Evolutionary conservation across 2,888 invertebrate species (phyloP).

Genomic region (Dasypogon diadema): DNA sequence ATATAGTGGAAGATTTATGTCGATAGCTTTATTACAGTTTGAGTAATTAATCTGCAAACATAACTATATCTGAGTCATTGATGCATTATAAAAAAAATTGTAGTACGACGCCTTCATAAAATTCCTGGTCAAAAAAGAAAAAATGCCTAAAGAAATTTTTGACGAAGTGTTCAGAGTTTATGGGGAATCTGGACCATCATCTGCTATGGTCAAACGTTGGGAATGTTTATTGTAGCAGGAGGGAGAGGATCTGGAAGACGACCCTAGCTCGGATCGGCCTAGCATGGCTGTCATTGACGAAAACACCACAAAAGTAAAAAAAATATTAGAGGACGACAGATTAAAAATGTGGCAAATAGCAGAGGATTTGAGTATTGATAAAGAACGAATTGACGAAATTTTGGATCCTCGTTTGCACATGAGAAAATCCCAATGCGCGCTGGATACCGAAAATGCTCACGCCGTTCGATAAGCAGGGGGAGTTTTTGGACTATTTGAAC

Average conservation of each 20-base stretch:
- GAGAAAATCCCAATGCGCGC: background rate
- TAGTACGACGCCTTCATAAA: background rate
- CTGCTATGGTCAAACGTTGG: background rate
- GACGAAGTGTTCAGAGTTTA: background rate
- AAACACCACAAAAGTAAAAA: background rate
- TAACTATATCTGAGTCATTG: background rate
- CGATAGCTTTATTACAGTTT: too few species aligned
- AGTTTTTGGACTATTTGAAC: slow-evolving; percentile 8
- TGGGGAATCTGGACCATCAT: background rate
- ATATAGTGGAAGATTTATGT: too few species aligned
- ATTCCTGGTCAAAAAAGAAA: background rate
- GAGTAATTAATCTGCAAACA: background rate
- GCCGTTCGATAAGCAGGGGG: slow-evolving; percentile 26
- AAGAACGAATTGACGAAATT: slow-evolving; percentile 18
- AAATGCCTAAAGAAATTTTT: background rate
- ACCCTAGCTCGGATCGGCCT: background rate
- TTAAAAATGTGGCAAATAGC: slow-evolving; percentile 24
- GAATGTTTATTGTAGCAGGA: background rate
- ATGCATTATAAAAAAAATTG: background rate
- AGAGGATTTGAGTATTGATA: background rate
- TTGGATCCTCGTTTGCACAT: background rate
- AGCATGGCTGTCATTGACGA: background rate
- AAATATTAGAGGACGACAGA: background rate
- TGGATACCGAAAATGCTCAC: slow-evolving; percentile 17
- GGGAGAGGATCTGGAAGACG: background rate